Evolutionary conservation across 2,888 invertebrate genomes (phyloP), one percentile per base, ranked within the genome.

Genomic region (Zhengitettix transpicula): DNA sequence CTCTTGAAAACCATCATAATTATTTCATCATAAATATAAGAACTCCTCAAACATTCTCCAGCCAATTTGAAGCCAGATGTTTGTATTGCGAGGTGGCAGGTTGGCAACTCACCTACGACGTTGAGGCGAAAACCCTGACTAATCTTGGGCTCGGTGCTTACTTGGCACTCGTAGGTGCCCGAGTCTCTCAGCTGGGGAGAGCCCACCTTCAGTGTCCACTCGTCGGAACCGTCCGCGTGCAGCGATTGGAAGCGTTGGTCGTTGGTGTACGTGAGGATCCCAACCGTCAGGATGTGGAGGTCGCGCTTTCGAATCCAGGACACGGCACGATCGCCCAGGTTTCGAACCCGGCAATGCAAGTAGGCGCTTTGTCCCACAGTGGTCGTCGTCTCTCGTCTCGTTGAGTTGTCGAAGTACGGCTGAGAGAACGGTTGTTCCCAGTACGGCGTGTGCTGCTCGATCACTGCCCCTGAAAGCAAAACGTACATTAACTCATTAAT

Each of bases 331-430:
- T 91, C 91, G 58, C 90, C 91, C 65, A 90, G 81, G 76, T 90
- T 91, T 67, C 89, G 79, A 62, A 91, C 91, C 68, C 87, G 78
- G 75, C 91, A 91, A 74, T 89, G 87, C 59, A 91, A 78, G 72
- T 89, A 83, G 61, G 90, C 89, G 59, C 88, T 85, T 75, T 90
- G 89, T 61, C 91, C 91, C 66, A 90, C 89, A 65, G 89, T 89
- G 67, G 89, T 87, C 68, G 89, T 89, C 70, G 87, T 83, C 72
- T 90, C 89, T 65, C 88, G 80, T 72, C 83, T 82, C 66, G 89
- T 89, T 69, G 86, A 84, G 76, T 90, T 90, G 77, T 90, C 90
- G 77, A 91, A 91, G 78, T 89, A 90, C 58, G 90, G 90, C 74
- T 88, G 87, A 65, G 87, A 87, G 71, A 88, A 85, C 60, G 88